A percentile compares a stretch with the other conserved stretches of the same genome.
phyloP scores from a whole-genome alignment of 2,797 vertebrate genomes.

The Antennarius maculatus region DNA sequence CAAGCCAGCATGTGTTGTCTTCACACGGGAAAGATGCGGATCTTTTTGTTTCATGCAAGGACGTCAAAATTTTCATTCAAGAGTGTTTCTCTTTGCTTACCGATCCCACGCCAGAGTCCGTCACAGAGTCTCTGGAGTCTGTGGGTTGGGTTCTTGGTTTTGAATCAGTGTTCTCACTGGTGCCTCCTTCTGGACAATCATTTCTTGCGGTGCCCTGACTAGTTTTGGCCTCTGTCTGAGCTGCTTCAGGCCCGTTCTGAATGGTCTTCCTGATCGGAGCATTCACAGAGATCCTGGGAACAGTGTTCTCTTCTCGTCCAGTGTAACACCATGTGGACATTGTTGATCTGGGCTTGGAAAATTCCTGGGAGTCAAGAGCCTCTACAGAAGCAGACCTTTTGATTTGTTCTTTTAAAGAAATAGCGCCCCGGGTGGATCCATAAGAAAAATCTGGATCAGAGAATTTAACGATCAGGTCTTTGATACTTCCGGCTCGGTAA shows the following conservation, averaged over 20 bases:
- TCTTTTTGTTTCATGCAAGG: conserved; percentile 34
- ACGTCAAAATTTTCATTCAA: fast-evolving
- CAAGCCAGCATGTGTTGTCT: conserved; percentile 25
- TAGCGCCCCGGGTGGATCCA: conserved; percentile 18
- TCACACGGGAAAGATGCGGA: conserved; percentile 10
- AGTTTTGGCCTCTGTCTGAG: neutral
- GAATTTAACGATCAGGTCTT: conserved; percentile 76
- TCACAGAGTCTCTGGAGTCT: conserved; percentile 49
- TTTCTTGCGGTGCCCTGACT: conserved; percentile 29
- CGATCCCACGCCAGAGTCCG: conserved; percentile 72
- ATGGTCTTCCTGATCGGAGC: conserved; percentile 13
- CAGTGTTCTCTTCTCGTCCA: neutral
- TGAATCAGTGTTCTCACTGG: conserved; percentile 8
- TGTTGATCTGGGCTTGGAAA: conserved; percentile 2
- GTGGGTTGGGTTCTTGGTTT: neutral
- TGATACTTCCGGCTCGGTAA: conserved; percentile 63
- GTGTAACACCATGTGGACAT: neutral
- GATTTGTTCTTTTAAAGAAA: conserved; percentile 9
- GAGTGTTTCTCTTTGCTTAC: conserved; percentile 57
- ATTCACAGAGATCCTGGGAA: conserved; percentile 56
- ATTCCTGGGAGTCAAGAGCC: neutral
- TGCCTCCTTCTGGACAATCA: conserved; percentile 41
- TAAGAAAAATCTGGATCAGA: conserved; percentile 42
- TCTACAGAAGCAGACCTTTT: conserved; percentile 22
- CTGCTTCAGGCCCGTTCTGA: neutral